phyloP scores from a whole-genome alignment of 2,113 vertebrate genomes.

The Lates calcarifer region DNA sequence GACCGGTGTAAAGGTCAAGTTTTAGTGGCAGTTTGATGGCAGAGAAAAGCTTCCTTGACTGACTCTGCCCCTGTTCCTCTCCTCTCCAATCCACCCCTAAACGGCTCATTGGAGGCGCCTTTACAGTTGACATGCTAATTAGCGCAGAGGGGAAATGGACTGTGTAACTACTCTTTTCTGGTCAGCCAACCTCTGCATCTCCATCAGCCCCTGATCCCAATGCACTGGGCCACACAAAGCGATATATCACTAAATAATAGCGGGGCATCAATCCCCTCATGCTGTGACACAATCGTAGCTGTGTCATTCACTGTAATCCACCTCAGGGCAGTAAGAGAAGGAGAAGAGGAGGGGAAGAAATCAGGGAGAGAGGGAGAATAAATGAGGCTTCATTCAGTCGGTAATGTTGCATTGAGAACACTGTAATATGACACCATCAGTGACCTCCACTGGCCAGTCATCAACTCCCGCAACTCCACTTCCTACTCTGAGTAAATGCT shows the following conservation, averaged over 20 bases:
- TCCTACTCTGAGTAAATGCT: conserved; percentile 19
- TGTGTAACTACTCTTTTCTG: conserved; percentile 75
- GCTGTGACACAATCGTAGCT: conserved; percentile 32
- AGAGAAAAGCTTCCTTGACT: conserved; percentile 40
- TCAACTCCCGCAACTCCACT: conserved; percentile 12
- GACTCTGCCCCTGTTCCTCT: conserved; percentile 20
- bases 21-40: conserved; percentile 60
- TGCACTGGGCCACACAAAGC: conserved; percentile 49
- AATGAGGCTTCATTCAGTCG: conserved; percentile 36
- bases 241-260: conserved; percentile 59
- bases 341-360: conserved; percentile 17
- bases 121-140: conserved; percentile 81
- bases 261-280: conserved; percentile 60
- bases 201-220: conserved; percentile 49
- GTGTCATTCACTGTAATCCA: conserved; percentile 33
- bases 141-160: conserved; percentile 73
- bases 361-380: conserved; percentile 14
- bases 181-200: conserved; percentile 60
- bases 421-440: conserved; percentile 56
- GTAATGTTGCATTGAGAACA: conserved; percentile 32
- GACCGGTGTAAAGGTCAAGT: conserved; percentile 54
- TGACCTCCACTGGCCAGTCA: conserved; percentile 48
- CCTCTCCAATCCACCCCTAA: conserved; percentile 33
- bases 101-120: conserved; percentile 66
- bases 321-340: conserved; percentile 14